Conservation (phyloP, 2,888 invertebrate genomes). For the Rhopalosiphum nymphaeae region DNA sequence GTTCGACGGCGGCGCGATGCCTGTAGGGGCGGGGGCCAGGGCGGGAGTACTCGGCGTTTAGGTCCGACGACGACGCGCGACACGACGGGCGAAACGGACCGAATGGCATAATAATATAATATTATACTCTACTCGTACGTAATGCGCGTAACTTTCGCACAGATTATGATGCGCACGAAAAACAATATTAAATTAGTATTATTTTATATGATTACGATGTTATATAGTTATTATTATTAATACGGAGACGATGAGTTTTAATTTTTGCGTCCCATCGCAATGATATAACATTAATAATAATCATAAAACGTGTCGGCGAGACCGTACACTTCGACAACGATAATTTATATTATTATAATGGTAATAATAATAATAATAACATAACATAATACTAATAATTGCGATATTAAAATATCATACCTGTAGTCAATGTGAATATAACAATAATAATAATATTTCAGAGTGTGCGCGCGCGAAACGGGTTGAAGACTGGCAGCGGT, state of each 20-base stretch:
- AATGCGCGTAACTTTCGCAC: too few species aligned
- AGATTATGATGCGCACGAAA: too few species aligned
- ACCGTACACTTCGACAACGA: too few species aligned
- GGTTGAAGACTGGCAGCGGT: slow-evolving; percentile 3
- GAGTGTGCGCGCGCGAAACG: neutral
- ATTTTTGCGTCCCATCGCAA: too few species aligned
- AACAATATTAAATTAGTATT: too few species aligned
- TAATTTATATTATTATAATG: too few species aligned
- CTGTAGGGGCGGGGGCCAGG: neutral
- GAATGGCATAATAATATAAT: neutral
- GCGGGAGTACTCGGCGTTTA: neutral
- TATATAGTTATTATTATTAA: too few species aligned
- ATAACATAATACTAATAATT: neutral
- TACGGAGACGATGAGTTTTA: too few species aligned
- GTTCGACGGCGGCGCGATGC: neutral
- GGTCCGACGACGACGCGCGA: neutral
- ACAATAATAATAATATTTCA: neutral
- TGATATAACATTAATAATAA: too few species aligned
- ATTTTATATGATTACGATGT: too few species aligned
- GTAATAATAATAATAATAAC: neutral
- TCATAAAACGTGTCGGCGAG: too few species aligned
- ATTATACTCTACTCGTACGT: too few species aligned
- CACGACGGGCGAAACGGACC: neutral
- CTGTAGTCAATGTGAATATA: neutral
- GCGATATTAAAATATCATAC: neutral